Evolutionary conservation across 2,113 vertebrate genomes (phyloP), one percentile per base, ranked within the genome.

Genomic region (Bolborhynchus lineola): DNA sequence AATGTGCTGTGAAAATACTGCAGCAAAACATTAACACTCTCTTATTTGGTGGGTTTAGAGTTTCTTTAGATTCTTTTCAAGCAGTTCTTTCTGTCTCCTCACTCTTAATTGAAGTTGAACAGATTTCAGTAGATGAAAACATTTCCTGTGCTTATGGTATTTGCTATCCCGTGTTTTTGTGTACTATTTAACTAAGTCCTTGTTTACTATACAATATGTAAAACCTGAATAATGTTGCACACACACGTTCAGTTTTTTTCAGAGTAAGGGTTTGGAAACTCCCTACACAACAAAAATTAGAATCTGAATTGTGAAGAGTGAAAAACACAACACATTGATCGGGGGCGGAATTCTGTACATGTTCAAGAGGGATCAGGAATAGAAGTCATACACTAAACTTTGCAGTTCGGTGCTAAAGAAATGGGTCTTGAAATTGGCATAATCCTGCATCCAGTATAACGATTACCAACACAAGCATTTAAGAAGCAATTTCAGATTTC

Each of bases 401-500:
- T 68, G 29, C 6, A 21, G 70, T 62, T 17, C 23, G n/a, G 14
- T 63, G 31, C 23, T 74, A 70, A 70, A n/a, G 44, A 90, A 90
- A 90, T 55, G 17, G 23, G n/a, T 35, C 75, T 93, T 88, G 71
- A 86, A 76, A 88, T 13, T 57, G 63, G 21, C 0, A 1, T 65
- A 81, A 78, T 81, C 14, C 26, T 67, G 23, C 20, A 50, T 81
- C 59, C 31, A 37, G 6, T 82, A 53, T 87, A 93, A 63, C 83
- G 76, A 55, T 33, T 90, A 53, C n/a, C n/a, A 72, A 74, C 21
- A 46, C n/a, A 82, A 85, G 49, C 17, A 72, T 16, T 82, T 82
- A 52, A 89, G 92, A 93, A 92, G 67, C 23, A 65, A 46, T 94
- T 93, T 71, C 72, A 72, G 62, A 69, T 79, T 71, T 95, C 24